Evolutionary conservation across 1,140 invertebrate species (phyloP), one percentile per base, ranked within the genome.

Genomic region (Eupeodes corollae): DNA sequence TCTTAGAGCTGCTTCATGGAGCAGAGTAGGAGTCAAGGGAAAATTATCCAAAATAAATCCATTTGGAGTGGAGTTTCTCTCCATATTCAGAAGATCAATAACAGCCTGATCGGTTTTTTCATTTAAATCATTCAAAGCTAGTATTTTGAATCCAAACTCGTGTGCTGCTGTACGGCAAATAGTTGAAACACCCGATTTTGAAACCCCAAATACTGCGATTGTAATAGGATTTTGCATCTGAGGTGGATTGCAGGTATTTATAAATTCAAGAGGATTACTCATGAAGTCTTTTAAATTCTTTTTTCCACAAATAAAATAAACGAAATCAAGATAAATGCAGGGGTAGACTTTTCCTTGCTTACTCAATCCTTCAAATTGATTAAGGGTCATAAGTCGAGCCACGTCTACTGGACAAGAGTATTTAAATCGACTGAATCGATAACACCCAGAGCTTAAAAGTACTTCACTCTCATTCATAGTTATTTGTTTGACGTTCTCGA

Each of bases 151-250:
- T 26, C 21, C 21, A 26, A 26, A 26, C 8, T 26, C 21, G 21
- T 26, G 3, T 26, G 21, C 21, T 8, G 21, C 21, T 3, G 21
- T 26, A 8, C 8, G 21, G 21, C 21, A 26, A 26, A 26, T 26
- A 5, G 21, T 26, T 26, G 21, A 26, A 8, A 26, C 21, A 26
- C 8, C 21, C 30, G 82, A 84, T 70, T 88, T 89, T 35, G 86
- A 83, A 9, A 87, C 83, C 1, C 90, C 90, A 46, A 89, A 84
- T 33, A 93, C 71, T 31, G 80, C 82, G 18, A 93, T 75, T 53
- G 82, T 73, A 42, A 84, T 69, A 6, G 87, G 83, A 47, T 74
- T 61, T 43, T 73, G 49, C 55, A 70, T 73, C 10, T 57, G 53
- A 15, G 56, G 55, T 11, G 74, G 64, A 37, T 49, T 55, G 6